phyloP scores from a whole-genome alignment of 2,888 invertebrate species.

The Falcaria lacertinaria region DNA sequence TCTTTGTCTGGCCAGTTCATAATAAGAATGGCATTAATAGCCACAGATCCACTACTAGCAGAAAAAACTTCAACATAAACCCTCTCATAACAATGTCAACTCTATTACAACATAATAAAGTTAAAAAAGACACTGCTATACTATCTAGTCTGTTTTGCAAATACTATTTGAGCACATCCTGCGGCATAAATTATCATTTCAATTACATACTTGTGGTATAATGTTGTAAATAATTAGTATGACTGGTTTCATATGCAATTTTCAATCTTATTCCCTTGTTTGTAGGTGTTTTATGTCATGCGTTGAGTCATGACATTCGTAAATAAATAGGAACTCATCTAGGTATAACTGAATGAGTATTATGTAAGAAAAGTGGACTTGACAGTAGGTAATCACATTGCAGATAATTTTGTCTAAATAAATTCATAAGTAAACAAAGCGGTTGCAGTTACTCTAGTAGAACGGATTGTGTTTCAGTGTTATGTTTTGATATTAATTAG shows the following conservation, averaged over 20 bases:
- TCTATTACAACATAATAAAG: slow-evolving; percentile 10
- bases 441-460: too few relatives aligned
- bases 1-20: slow-evolving; percentile 50
- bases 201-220: slow-evolving; percentile 37
- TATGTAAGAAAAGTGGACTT: not conserved
- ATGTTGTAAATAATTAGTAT: slow-evolving; percentile 3
- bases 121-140: slow-evolving; percentile 2
- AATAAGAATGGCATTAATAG: slow-evolving; percentile 22
- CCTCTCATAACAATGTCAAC: slow-evolving; percentile 14
- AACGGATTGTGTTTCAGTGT: not conserved
- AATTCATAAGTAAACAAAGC: too few relatives aligned
- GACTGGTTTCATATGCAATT: slow-evolving; percentile 2
- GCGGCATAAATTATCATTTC: slow-evolving; percentile 58
- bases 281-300: not conserved
- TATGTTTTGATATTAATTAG: slow-evolving; percentile 1
- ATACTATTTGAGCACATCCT: slow-evolving; percentile 25
- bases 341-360: not conserved
- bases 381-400: not conserved
- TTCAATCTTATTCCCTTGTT: slow-evolving; percentile 3
- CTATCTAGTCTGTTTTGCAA: slow-evolving; percentile 1
- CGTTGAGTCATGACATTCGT: not conserved
- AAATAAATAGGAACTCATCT: not conserved
- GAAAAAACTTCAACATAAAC: slow-evolving; percentile 11
- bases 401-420: not conserved
- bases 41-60: not conserved